phyloP scores from a whole-genome alignment of 2,888 invertebrate species.

The Eupithecia dodoneata region DNA sequence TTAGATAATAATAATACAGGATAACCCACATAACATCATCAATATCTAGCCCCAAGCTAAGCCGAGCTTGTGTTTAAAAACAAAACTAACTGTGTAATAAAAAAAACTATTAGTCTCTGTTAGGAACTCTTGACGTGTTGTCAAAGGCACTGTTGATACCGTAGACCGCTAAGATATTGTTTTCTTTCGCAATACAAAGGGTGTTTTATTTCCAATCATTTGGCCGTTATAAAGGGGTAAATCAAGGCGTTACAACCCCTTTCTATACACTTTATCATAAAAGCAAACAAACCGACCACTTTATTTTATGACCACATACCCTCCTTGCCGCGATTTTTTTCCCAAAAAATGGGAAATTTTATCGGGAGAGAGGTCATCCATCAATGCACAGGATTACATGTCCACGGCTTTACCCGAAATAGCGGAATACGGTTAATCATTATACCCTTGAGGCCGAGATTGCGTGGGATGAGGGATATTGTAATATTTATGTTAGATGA shows the following conservation, averaged over 20 bases:
- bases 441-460: conserved; percentile 57
- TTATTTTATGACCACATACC: conserved; percentile 45
- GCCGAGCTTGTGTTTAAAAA: too few relatives aligned
- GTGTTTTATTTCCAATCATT: conserved; percentile 21
- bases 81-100: too few relatives aligned
- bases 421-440: conserved; percentile 70
- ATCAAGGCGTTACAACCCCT: conserved; percentile 36
- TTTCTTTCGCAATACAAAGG: conserved; percentile 3
- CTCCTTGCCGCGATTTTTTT: conserved; percentile 50
- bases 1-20: too few relatives aligned
- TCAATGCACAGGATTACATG: conserved; percentile 69
- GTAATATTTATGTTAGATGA: conserved; percentile 37
- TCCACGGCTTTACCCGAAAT: conserved; percentile 45
- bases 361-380: conserved; percentile 71
- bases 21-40: too few relatives aligned
- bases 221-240: conserved; percentile 22
- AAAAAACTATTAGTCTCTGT: background rate
- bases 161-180: background rate
- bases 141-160: background rate
- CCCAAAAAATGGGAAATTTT: conserved; percentile 69
- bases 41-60: too few relatives aligned
- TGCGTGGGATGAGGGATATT: conserved; percentile 36
- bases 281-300: conserved; percentile 45
- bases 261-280: conserved; percentile 40
- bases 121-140: background rate